phyloP scores from a whole-genome alignment of 2,888 invertebrate genomes.

The Standfussiana lucernea region DNA sequence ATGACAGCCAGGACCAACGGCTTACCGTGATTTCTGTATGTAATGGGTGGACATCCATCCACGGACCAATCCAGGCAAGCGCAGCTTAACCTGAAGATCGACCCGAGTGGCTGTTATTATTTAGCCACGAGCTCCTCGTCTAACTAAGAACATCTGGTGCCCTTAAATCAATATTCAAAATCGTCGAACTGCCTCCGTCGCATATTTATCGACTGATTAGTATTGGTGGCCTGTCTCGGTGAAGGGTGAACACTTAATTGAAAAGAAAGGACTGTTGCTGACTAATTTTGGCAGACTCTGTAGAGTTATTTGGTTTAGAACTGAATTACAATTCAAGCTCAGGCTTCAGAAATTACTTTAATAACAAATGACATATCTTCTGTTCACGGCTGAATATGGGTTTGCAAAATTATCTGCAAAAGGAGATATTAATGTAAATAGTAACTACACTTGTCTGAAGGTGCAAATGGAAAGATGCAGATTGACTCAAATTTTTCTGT shows the following conservation, averaged over 20 bases:
- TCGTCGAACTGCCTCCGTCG: constrained; percentile 62
- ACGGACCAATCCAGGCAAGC: no score
- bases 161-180: constrained; percentile 52
- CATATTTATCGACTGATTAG: constrained; percentile 84
- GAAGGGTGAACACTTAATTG: constrained; percentile 58
- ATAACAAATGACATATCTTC: neutral
- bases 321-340: no score
- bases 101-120: no score
- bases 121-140: no score
- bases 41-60: no score
- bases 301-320: neutral
- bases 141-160: constrained; percentile 34
- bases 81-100: no score
- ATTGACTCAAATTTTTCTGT: neutral
- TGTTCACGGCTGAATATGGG: neutral
- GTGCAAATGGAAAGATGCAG: neutral
- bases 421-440: neutral
- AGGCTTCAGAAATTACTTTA: neutral
- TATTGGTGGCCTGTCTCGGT: constrained; percentile 68
- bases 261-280: constrained; percentile 42
- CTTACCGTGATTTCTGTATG: no score
- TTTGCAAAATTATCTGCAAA: neutral
- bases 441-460: neutral
- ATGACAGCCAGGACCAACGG: no score
- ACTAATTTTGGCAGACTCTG: neutral